Conservation (phyloP, 2,888 invertebrate species). For the Melinaea menophilus region DNA sequence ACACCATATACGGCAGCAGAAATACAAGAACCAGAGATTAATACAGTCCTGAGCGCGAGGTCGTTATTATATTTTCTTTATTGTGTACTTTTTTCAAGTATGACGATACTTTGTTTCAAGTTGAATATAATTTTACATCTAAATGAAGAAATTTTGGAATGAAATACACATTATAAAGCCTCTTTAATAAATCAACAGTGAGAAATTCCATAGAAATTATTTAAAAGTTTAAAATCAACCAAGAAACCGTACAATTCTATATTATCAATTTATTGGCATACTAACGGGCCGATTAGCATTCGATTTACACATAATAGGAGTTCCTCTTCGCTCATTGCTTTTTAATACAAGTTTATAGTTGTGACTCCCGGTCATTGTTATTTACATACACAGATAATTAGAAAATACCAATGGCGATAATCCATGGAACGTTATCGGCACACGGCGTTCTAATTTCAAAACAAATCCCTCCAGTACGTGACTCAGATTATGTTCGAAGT, state of each 20-base stretch:
- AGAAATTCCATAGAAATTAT: background rate
- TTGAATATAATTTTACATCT: no score
- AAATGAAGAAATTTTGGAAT: no score
- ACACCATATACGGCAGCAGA: slow-evolving; percentile 64
- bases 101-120: slow-evolving; percentile 16
- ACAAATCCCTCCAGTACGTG: slow-evolving; percentile 75
- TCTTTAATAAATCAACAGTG: background rate
- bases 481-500: slow-evolving; percentile 71
- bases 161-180: background rate
- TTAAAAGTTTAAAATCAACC: background rate
- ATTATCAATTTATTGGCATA: slow-evolving; percentile 13
- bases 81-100: slow-evolving; percentile 45
- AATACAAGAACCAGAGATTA: slow-evolving; percentile 71
- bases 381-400: slow-evolving; percentile 46
- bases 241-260: background rate
- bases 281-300: slow-evolving; percentile 18
- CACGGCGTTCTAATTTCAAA: slow-evolving; percentile 73
- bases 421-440: slow-evolving; percentile 66
- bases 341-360: slow-evolving; percentile 10
- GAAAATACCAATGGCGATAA: slow-evolving; percentile 66
- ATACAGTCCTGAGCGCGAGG: slow-evolving; percentile 59
- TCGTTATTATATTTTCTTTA: slow-evolving; percentile 59
- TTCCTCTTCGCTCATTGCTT: slow-evolving; percentile 1
- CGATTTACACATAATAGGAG: slow-evolving; percentile 29
- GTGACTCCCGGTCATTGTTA: slow-evolving; percentile 1